Conservation (phyloP, 1,140 invertebrate genomes). For the Drosophila tristis region DNA sequence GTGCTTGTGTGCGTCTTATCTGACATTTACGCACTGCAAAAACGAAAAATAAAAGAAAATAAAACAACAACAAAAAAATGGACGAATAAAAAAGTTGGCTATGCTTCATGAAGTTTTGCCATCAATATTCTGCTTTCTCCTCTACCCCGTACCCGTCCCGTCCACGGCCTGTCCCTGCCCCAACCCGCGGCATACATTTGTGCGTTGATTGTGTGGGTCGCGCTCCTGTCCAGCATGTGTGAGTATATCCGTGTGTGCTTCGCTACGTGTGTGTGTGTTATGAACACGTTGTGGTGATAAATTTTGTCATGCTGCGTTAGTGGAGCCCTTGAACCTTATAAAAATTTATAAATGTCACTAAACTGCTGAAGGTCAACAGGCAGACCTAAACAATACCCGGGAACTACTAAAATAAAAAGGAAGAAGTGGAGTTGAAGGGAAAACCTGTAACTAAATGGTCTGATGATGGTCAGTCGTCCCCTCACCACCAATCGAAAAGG, state of each 20-base stretch:
- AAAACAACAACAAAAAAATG: not conserved
- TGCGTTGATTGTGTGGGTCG: constrained; percentile 30
- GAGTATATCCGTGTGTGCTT: constrained; percentile 11
- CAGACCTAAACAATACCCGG: constrained; percentile 19
- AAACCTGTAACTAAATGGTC: constrained; percentile 7
- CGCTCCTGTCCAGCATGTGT: constrained; percentile 30
- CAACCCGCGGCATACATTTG: constrained; percentile 25
- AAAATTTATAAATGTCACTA: constrained; percentile 71
- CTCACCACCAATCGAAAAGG: not conserved
- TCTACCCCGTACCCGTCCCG: not conserved
- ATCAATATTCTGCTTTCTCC: constrained; percentile 63
- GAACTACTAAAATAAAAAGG: constrained; percentile 7
- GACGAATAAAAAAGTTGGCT: constrained; percentile 42
- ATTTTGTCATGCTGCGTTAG: constrained; percentile 71
- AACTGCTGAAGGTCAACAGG: constrained; percentile 62
- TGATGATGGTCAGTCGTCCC: constrained; percentile 13
- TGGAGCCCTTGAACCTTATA: constrained; percentile 68
- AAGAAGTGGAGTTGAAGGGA: not conserved
- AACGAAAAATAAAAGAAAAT: not conserved
- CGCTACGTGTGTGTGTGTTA: constrained; percentile 28
- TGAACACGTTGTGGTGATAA: constrained; percentile 72
- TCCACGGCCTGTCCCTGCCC: not conserved
- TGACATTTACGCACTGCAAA: constrained; percentile 74
- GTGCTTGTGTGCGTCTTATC: constrained; percentile 37
- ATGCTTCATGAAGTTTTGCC: constrained; percentile 76